Percentiles rank a stretch among this genome's conserved stretches.
Conservation (phyloP, 2,888 invertebrate species). For the Deroplatys truncata region DNA sequence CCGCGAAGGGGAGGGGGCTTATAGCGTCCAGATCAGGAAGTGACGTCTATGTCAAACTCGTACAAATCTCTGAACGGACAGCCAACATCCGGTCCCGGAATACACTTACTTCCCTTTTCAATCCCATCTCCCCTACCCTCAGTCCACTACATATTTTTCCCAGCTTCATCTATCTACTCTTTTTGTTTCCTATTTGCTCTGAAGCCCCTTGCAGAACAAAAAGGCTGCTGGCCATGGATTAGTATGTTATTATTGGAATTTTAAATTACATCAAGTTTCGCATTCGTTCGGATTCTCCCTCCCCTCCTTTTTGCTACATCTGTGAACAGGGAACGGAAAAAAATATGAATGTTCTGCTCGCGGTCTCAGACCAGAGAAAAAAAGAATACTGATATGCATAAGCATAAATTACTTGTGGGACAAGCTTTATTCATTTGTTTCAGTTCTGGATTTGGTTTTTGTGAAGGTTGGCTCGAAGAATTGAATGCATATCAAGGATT, state of each 20-base stretch:
- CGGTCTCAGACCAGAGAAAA: neutral
- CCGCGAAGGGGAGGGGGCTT: neutral
- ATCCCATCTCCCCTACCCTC: neutral
- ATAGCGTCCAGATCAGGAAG: neutral
- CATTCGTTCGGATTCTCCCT: neutral
- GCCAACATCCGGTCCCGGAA: slow-evolving; percentile 7
- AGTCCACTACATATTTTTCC: neutral
- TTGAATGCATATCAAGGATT: neutral
- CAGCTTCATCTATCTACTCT: neutral
- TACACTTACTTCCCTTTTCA: slow-evolving; percentile 10
- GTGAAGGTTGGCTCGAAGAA: neutral
- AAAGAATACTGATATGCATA: neutral
- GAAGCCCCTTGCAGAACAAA: neutral
- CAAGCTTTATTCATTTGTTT: neutral
- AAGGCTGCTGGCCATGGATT: slow-evolving; percentile 1
- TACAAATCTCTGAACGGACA: slow-evolving; percentile 10
- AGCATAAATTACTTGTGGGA: neutral
- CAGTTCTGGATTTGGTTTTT: neutral
- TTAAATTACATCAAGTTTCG: slow-evolving; percentile 22
- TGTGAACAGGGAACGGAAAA: neutral
- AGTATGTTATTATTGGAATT: slow-evolving; percentile 22
- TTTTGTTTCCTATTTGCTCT: slow-evolving; percentile 13
- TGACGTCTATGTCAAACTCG: slow-evolving; percentile 5
- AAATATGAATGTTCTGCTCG: neutral
- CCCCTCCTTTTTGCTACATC: neutral